These are phyloP conservation scores for Prietella phreatophila DNA, from an alignment of 2,113 vertebrate genomes.

Conservation along the genomic window DNA sequence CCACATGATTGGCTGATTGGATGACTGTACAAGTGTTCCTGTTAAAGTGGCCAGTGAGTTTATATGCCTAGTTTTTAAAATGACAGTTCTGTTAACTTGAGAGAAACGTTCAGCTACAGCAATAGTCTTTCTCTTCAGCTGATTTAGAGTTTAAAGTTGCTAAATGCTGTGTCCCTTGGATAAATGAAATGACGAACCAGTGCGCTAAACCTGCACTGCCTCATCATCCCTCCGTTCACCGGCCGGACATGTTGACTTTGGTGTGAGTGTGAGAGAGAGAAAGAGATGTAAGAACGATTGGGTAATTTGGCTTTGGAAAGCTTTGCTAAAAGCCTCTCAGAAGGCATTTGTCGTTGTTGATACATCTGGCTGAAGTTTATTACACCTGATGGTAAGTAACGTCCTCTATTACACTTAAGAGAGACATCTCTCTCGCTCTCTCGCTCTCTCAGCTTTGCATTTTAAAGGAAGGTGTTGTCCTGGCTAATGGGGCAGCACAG, in stretches of 20 bases:
- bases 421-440: slow-evolving; percentile 25
- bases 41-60: no score
- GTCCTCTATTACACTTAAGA: slow-evolving; percentile 50
- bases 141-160: not conserved
- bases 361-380: slow-evolving; percentile 45
- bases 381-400: slow-evolving; percentile 48
- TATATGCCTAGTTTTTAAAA: not conserved
- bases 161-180: not conserved
- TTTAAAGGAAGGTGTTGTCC: slow-evolving; percentile 21
- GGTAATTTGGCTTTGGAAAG: slow-evolving; percentile 24
- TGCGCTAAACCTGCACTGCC: not conserved
- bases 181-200: not conserved
- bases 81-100: not conserved
- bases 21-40: no score
- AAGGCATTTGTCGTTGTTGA: slow-evolving; percentile 45
- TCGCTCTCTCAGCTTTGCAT: not conserved
- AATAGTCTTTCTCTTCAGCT: not conserved
- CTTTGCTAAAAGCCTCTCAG: slow-evolving; percentile 50
- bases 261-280: slow-evolving; percentile 10
- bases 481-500: slow-evolving; percentile 14
- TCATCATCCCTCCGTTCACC: not conserved
- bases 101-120: not conserved
- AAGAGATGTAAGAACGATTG: slow-evolving; percentile 27
- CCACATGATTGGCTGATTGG: no score
- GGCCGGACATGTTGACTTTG: slow-evolving; percentile 34